A percentile compares a stretch with the other conserved stretches of the same genome.
Conservation (phyloP, 2,113 vertebrate genomes). For the human region DNA sequence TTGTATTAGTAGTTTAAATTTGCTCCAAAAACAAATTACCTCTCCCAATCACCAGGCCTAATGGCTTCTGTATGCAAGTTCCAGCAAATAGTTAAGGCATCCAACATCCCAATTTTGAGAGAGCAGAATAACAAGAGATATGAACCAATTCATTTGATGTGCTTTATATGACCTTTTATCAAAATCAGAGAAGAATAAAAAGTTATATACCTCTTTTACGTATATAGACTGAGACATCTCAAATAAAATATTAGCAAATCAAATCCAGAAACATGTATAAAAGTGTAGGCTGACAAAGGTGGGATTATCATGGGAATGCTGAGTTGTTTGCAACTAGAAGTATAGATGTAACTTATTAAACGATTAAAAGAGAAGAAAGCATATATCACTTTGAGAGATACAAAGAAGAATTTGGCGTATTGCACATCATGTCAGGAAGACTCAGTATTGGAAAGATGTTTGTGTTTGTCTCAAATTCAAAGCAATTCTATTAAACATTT, state of each 20-base stretch:
- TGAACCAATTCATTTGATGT: neutral
- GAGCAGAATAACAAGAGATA: neutral
- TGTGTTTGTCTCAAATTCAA: neutral
- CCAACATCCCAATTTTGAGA: neutral
- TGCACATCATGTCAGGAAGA: no score
- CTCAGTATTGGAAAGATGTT: neutral
- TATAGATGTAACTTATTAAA: neutral
- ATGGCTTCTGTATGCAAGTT: neutral
- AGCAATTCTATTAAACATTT: neutral
- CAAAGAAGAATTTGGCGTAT: rapidly evolving
- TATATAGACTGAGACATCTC: neutral
- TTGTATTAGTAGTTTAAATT: neutral
- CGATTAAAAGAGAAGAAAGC: neutral
- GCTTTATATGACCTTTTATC: no score
- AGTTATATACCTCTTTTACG: neutral
- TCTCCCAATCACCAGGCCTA: neutral
- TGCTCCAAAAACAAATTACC: neutral
- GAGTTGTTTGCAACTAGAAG: neutral
- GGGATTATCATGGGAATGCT: neutral
- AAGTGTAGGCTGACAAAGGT: neutral
- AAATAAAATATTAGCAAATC: neutral
- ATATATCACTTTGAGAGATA: neutral
- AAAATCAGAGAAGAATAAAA: neutral
- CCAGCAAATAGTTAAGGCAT: neutral
- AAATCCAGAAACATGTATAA: neutral